phyloP scores from a whole-genome alignment of 1,140 invertebrate species.

The Gyrodactylus salaris region DNA sequence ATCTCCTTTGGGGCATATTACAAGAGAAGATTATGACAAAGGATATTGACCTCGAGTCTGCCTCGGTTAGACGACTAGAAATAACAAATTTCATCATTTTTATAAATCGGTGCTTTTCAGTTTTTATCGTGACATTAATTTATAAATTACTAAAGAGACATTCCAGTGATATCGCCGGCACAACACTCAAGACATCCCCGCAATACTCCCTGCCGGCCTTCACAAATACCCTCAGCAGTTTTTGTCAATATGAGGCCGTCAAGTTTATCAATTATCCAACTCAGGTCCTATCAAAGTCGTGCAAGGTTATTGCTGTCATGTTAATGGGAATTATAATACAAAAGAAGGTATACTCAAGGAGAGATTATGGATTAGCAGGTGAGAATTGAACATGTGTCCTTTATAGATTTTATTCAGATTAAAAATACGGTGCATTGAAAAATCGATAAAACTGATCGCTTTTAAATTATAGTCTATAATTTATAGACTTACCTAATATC shows the following conservation, averaged over 20 bases:
- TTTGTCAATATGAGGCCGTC: constrained; percentile 94
- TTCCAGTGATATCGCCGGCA: too few species aligned
- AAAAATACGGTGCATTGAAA: too few species aligned
- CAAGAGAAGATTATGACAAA: not conserved
- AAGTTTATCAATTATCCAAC: constrained; percentile 93
- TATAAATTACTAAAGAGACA: not conserved
- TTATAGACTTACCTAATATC: too few species aligned
- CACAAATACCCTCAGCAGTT: constrained; percentile 86
- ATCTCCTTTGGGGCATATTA: not conserved
- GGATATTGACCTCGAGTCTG: not conserved
- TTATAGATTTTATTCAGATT: too few species aligned
- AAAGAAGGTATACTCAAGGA: constrained; percentile 46
- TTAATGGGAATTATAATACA: constrained; percentile 76
- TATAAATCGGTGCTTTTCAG: not conserved
- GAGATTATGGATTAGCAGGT: constrained; percentile 59
- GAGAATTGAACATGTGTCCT: too few species aligned
- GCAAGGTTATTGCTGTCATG: constrained; percentile 65
- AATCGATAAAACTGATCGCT: too few species aligned
- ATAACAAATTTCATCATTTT: not conserved
- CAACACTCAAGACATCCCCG: not conserved
- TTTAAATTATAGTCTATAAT: too few species aligned
- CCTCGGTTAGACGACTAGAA: not conserved
- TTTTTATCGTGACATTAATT: not conserved
- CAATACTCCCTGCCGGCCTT: constrained; percentile 80
- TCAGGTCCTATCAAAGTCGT: constrained; percentile 31